A percentile compares a stretch with the other conserved stretches of the same genome.
Evolutionary conservation across 2,113 vertebrate species (phyloP).

Genomic region (Planiliza haematocheilus): DNA sequence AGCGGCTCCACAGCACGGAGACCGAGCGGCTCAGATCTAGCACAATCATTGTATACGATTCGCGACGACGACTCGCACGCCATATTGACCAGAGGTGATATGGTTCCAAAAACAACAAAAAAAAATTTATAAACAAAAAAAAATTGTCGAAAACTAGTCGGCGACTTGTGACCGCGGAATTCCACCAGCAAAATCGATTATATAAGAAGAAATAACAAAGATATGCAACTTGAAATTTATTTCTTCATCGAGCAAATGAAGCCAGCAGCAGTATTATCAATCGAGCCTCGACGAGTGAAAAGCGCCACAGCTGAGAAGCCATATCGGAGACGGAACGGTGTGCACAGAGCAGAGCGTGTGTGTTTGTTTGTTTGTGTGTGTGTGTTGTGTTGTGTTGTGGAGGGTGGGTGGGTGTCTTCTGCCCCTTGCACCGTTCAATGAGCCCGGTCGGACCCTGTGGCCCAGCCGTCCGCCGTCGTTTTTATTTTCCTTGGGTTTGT

Average conservation of each 20-base stretch:
- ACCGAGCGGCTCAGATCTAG: conserved; percentile 55
- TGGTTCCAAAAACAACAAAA: conserved; percentile 58
- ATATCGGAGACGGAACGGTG: conserved; percentile 62
- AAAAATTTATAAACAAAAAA: too few species aligned
- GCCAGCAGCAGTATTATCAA: conserved; percentile 79
- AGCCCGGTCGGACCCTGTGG: conserved; percentile 60
- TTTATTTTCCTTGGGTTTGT: conserved; percentile 47
- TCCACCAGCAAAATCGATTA: conserved; percentile 71
- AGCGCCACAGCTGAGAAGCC: conserved; percentile 73
- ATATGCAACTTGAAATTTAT: conserved; percentile 51
- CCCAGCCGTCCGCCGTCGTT: conserved; percentile 61
- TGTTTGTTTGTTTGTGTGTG: background rate
- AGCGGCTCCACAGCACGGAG: conserved; percentile 53
- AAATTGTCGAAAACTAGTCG: too few species aligned
- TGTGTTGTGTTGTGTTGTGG: background rate
- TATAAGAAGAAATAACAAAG: conserved; percentile 4
- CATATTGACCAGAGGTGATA: conserved; percentile 66
- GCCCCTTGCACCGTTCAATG: conserved; percentile 36
- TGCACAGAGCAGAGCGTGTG: conserved; percentile 44
- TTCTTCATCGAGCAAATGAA: conserved; percentile 49
- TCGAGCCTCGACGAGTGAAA: conserved; percentile 51
- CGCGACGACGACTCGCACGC: too few species aligned
- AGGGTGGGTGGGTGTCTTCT: conserved; percentile 6
- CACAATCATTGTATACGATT: conserved; percentile 44
- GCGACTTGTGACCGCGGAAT: conserved; percentile 38